Evolutionary conservation across 2,113 vertebrate species (phyloP), one percentile per base, ranked within the genome.

Genomic region (Ailuropoda melanoleuca): DNA sequence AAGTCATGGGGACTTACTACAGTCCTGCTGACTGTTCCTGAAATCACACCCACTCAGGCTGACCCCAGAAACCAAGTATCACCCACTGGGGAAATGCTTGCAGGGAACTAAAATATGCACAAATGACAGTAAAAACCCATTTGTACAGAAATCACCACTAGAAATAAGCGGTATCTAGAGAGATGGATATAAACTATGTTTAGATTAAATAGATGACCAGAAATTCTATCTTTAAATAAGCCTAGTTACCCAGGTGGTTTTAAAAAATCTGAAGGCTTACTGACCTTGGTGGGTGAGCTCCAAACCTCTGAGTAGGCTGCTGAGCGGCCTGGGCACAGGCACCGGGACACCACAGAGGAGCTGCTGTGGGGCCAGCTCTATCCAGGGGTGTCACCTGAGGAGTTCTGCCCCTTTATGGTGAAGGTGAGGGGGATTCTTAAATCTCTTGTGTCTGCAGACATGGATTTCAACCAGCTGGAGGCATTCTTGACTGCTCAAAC

Each of bases 401-500:
- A 99, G 95, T 99, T 99, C 97, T 97, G 72, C 12, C 98, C 98
- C 0, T 97, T 99, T 93, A 98, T 99, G 48, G 98, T 99, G n/a
- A 99, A 99, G 85, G 99, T 99, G 99, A 98, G 92, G 81, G 99
- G 99, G 4, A 97, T 99, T 19, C 87, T 99, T 7, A 99, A 99
- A 99, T 99, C 99, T 12, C 99, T 99, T 37, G 99, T 99, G 74
- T 98, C 99, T 26, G 99, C 99, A 0, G 99, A 99, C 98, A 99
- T 99, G 99, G 99, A 99, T 98, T 99, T 98, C 34, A 99, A 99
- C 84, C 99, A 99, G 98, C 98, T 99, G 97, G 99, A 99, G 91
- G 99, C 99, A 85, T 99, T 99, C 97, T 99, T 99, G 90, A 99
- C 99, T 0, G 99, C 99, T 12, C 99, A 99, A 97, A 99, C 99